These are phyloP conservation scores for Drosophila truncata DNA, from an alignment of 1,140 invertebrate genomes.

Conservation along the genomic window DNA sequence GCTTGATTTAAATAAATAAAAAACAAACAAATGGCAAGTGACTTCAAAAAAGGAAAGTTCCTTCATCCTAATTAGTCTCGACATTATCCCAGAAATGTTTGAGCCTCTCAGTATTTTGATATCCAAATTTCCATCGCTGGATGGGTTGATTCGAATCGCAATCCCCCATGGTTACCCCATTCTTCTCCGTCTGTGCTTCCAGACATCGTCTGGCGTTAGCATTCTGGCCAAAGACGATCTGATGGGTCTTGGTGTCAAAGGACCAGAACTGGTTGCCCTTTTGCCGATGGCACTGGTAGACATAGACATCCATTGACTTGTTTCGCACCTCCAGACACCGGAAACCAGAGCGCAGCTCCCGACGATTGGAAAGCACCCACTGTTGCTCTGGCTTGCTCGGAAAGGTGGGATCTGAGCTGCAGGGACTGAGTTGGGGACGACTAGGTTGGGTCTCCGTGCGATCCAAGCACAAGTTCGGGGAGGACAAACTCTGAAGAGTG, in stretches of 20 bases:
- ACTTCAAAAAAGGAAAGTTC: background rate
- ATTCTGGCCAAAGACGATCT: constrained; percentile 52
- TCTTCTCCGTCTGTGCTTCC: constrained; percentile 34
- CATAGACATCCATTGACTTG: constrained; percentile 88
- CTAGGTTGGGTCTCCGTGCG: constrained; percentile 88
- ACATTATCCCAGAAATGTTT: constrained; percentile 55
- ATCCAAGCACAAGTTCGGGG: constrained; percentile 91
- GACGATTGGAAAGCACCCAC: constrained; percentile 93
- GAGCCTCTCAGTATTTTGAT: constrained; percentile 56
- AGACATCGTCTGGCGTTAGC: constrained; percentile 40
- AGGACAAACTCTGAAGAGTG: constrained; percentile 89
- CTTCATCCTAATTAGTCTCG: background rate
- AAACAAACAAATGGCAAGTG: background rate
- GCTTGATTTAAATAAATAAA: background rate
- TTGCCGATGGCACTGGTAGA: constrained; percentile 92
- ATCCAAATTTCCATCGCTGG: constrained; percentile 75
- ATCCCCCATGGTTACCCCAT: constrained; percentile 5
- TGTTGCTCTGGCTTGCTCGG: constrained; percentile 86
- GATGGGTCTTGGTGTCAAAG: constrained; percentile 88
- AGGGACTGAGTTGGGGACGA: constrained; percentile 87
- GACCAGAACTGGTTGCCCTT: constrained; percentile 97
- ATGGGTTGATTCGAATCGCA: constrained; percentile 54
- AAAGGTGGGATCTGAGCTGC: constrained; percentile 86
- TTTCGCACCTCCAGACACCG: constrained; percentile 95
- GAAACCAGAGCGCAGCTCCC: constrained; percentile 92